Conservation (phyloP, 2,888 invertebrate species). For the Heteropelma amictum region DNA sequence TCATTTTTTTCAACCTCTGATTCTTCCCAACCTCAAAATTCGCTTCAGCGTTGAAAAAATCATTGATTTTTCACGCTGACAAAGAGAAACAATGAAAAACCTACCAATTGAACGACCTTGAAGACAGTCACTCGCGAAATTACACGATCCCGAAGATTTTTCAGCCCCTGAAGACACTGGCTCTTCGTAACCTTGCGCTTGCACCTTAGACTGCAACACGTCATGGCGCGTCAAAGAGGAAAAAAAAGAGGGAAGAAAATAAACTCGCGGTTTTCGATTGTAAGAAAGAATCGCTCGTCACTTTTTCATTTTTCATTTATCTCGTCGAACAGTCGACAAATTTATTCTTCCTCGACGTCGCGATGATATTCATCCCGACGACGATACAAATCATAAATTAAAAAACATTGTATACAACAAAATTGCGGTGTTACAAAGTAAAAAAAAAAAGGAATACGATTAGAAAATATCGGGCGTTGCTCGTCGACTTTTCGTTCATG, state of each 20-base stretch:
- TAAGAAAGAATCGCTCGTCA: no score
- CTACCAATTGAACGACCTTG: conserved; percentile 55
- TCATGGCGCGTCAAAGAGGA: conserved; percentile 1
- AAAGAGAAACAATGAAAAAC: conserved; percentile 16
- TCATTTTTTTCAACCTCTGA: neutral
- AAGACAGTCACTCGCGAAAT: conserved; percentile 50
- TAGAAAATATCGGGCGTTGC: neutral
- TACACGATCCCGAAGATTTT: conserved; percentile 37
- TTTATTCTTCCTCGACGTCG: no score
- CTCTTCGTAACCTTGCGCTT: conserved; percentile 24
- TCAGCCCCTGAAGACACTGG: conserved; percentile 24
- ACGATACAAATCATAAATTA: no score
- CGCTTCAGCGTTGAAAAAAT: neutral
- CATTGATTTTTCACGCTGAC: neutral
- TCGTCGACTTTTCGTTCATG: conserved; percentile 18
- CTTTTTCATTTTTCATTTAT: no score
- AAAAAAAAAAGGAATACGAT: no score
- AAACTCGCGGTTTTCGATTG: neutral
- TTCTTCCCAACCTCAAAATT: neutral
- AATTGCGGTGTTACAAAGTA: no score
- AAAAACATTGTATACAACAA: no score
- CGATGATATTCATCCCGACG: no score
- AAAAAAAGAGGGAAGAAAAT: neutral
- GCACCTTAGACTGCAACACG: conserved; percentile 28
- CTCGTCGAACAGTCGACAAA: no score